Conservation (phyloP, 1,140 invertebrate species). For the Hyposmocoma kahamanoa region DNA sequence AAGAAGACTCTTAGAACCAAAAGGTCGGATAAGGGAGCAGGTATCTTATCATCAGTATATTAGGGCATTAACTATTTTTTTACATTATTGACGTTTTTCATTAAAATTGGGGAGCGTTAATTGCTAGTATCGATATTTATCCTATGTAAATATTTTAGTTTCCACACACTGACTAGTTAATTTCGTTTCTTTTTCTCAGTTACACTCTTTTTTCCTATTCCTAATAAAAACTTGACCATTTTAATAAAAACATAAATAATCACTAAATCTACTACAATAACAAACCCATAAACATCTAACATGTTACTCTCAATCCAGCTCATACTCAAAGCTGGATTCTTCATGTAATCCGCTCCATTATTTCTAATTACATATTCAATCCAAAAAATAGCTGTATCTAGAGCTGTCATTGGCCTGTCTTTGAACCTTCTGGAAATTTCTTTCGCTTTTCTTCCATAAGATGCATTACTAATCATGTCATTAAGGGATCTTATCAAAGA, state of each 20-base stretch:
- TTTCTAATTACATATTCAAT: constrained; percentile 76
- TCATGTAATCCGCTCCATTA: constrained; percentile 74
- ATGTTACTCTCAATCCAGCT: constrained; percentile 76
- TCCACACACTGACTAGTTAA: too few relatives aligned
- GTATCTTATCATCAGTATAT: too few relatives aligned
- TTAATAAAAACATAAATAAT: constrained; percentile 4
- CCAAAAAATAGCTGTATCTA: constrained; percentile 78
- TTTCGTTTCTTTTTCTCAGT: too few relatives aligned
- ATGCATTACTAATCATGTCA: constrained; percentile 36
- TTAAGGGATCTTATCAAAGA: constrained; percentile 27
- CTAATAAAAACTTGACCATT: not conserved
- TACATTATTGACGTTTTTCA: too few relatives aligned
- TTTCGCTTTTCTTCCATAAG: constrained; percentile 48
- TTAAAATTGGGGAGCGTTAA: too few relatives aligned
- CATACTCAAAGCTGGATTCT: constrained; percentile 73
- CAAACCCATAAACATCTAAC: constrained; percentile 72
- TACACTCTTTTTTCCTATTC: not conserved
- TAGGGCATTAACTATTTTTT: too few relatives aligned
- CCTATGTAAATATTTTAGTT: too few relatives aligned
- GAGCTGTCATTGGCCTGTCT: constrained; percentile 70
- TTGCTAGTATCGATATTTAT: too few relatives aligned
- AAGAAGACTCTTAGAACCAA: too few relatives aligned
- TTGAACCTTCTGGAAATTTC: constrained; percentile 65
- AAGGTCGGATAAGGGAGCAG: too few relatives aligned
- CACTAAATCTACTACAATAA: constrained; percentile 9